These are phyloP conservation scores for Sphenodon punctatus DNA, from an alignment of 2,797 vertebrate species.

Conservation along the genomic window DNA sequence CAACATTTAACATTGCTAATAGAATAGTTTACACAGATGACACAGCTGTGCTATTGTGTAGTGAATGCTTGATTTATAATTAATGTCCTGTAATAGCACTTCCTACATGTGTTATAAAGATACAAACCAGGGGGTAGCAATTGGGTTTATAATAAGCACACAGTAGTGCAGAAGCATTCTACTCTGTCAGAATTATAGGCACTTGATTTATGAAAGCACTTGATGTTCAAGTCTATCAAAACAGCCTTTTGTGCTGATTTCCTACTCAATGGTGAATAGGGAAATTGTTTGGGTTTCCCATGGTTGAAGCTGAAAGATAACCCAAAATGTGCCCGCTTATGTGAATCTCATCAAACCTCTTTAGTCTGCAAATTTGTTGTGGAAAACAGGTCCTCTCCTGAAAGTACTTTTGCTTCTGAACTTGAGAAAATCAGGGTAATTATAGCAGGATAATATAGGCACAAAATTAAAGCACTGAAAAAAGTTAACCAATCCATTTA, in stretches of 20 bases:
- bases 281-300: background rate
- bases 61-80: background rate
- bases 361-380: background rate
- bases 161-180: background rate
- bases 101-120: background rate
- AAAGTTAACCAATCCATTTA: background rate
- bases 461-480: background rate
- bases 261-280: background rate
- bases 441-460: background rate
- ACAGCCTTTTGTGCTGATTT: background rate
- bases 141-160: background rate
- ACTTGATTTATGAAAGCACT: conserved; percentile 8
- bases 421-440: background rate
- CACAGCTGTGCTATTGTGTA: background rate
- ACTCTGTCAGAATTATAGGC: background rate
- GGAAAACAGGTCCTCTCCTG: background rate
- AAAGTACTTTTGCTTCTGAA: background rate
- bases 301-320: background rate
- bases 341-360: background rate
- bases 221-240: conserved; percentile 10
- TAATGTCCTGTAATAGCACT: conserved; percentile 10
- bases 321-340: background rate
- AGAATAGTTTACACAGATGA: background rate
- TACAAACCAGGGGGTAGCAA: background rate
- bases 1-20: conserved; percentile 18